Base-by-base conservation (phyloP, 2,113 vertebrate genomes). In the Trachemys scripta region DNA sequence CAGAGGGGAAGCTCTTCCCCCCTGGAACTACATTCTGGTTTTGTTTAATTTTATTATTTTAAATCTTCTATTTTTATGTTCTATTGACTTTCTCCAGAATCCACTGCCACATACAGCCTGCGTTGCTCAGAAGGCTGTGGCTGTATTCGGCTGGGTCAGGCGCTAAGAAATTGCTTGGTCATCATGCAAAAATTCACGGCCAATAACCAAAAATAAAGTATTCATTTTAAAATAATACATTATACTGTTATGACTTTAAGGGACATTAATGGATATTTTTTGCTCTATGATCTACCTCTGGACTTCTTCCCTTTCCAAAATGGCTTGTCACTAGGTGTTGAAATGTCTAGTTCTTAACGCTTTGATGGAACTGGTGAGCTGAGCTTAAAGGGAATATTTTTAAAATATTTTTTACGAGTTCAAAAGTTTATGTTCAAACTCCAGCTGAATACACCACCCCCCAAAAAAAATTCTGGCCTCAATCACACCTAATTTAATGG, bases 191-290 rank as follows among this genome's bases (percentile, higher is more conserved):
- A 95, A 51, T 92, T 94, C 93, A 91, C 95, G 31, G 88, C 93
- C 85, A 96, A 90, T 96, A 97, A 93, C 88, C 94, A 97, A 97
- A 96, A 91, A 90, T 83, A 96, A 93, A 56, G 6, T 45, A 76
- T 42, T 45, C 72, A 12, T 76, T 42, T 76, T 65, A 97, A 96
- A 97, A 97, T 94, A 97, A 97, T 96, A 91, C 87, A 89, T 75
- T 84, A 85, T 88, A 94, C 79, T 65, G 89, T n/a, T 92, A 90
- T 82, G 50, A 97, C 85, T 97, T 95, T 87, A 90, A 91, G 95
- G 95, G 90, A 94, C 0, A 96, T 95, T 97, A 96, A 91, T 92
- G 97, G 92, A 81, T 94, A 87, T 93, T 97, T 90, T 96, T 97
- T 92, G 69, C 76, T 51, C 89, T 84, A 53, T 90, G 85, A 97